phyloP scores from a whole-genome alignment of 1,140 invertebrate genomes.

The Drosophila rhopaloa region DNA sequence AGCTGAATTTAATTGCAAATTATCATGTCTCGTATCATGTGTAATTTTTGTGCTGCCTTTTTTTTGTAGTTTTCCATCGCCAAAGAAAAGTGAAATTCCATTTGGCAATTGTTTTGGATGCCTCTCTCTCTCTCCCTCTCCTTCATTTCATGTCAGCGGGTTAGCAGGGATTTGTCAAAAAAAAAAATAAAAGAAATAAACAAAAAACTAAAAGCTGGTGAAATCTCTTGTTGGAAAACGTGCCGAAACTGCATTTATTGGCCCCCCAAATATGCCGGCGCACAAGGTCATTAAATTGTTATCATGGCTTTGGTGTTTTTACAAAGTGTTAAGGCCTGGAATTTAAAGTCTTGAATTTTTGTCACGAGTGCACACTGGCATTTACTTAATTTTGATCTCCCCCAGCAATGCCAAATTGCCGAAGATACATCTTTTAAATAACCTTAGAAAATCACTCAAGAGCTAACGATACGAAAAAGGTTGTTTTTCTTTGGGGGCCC shows the following conservation, averaged over 20 bases:
- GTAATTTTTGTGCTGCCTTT: constrained; percentile 39
- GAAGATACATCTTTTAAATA: constrained; percentile 14
- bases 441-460: constrained; percentile 4
- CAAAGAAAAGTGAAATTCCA: constrained; percentile 74
- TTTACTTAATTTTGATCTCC: neutral
- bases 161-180: constrained; percentile 74
- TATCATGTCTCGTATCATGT: constrained; percentile 61
- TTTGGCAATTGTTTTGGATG: constrained; percentile 36
- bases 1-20: constrained; percentile 71
- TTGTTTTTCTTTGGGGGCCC: neutral
- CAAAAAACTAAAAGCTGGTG: constrained; percentile 29
- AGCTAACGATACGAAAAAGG: constrained; percentile 4
- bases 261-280: constrained; percentile 32
- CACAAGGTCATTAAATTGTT: constrained; percentile 54
- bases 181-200: constrained; percentile 24
- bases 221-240: constrained; percentile 56
- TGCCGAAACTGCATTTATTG: constrained; percentile 51
- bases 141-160: constrained; percentile 69
- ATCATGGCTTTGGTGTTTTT: constrained; percentile 11
- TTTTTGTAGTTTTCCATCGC: constrained; percentile 59
- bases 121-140: constrained; percentile 18
- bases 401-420: neutral
- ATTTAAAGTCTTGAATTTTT: constrained; percentile 13
- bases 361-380: constrained; percentile 15
- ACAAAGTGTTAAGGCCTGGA: constrained; percentile 20